These are phyloP conservation scores for Asobara japonica DNA, from an alignment of 1,140 invertebrate species.

Conservation along the genomic window DNA sequence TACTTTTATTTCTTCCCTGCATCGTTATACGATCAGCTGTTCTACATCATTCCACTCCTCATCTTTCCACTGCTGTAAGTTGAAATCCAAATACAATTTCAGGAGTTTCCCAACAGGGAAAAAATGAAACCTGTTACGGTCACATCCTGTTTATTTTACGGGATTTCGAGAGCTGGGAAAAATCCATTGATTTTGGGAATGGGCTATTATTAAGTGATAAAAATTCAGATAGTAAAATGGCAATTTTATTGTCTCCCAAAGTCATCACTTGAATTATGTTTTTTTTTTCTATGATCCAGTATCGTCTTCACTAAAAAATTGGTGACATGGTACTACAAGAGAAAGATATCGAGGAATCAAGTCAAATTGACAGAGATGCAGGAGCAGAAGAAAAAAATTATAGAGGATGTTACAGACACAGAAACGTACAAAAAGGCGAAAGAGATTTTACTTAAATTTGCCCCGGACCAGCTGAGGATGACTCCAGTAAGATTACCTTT, in stretches of 20 bases:
- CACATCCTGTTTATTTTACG: background rate
- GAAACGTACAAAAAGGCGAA: slow-evolving; percentile 98
- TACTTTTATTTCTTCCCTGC: slow-evolving; percentile 83
- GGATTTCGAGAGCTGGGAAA: no score
- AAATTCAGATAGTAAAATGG: no score
- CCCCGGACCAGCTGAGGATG: slow-evolving; percentile 71
- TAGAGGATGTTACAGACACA: slow-evolving; percentile 96
- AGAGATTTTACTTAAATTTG: slow-evolving; percentile 91
- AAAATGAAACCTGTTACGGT: background rate
- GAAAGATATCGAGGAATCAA: slow-evolving; percentile 84
- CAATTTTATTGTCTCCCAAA: slow-evolving; percentile 10
- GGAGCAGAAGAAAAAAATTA: slow-evolving; percentile 86
- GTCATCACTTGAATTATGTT: slow-evolving; percentile 51
- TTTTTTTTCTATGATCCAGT: no score
- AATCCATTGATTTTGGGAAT: no score
- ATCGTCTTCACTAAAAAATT: slow-evolving; percentile 81
- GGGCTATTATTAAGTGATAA: no score
- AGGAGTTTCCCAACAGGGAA: no score
- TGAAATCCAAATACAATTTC: slow-evolving; percentile 25
- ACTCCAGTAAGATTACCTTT: slow-evolving; percentile 45
- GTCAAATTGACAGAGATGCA: slow-evolving; percentile 78
- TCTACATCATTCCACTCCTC: slow-evolving; percentile 78
- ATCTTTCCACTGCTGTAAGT: slow-evolving; percentile 85
- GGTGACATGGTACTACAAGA: slow-evolving; percentile 88
- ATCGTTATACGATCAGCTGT: slow-evolving; percentile 73